Evolutionary conservation across 2,113 vertebrate genomes (phyloP).

Genomic region (Procapra przewalskii): DNA sequence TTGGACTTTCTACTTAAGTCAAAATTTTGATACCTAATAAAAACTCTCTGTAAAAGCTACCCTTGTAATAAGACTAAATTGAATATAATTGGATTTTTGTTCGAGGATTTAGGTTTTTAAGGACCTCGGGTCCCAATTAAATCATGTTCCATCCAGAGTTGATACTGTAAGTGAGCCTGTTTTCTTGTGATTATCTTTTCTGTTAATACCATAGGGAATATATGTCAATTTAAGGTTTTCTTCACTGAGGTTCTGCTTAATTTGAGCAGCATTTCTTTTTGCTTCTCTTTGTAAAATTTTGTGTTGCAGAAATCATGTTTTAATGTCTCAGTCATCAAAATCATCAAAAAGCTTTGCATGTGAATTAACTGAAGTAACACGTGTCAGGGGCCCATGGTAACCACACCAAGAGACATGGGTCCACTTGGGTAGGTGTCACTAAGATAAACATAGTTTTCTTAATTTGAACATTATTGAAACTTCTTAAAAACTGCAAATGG

Average conservation of each 20-base stretch:
- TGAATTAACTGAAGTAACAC: background rate
- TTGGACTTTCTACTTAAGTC: background rate
- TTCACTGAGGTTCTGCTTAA: background rate
- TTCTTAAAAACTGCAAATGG: background rate
- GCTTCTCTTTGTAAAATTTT: background rate
- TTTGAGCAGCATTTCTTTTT: background rate
- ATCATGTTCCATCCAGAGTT: background rate
- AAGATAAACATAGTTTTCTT: background rate
- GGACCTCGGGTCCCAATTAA: background rate
- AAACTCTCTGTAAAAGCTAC: background rate
- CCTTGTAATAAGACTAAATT: background rate
- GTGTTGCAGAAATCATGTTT: background rate
- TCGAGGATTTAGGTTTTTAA: background rate
- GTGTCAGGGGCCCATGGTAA: rapidly evolving
- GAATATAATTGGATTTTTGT: background rate
- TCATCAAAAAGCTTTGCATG: background rate
- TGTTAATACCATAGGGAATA: background rate
- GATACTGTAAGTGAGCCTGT: too few species aligned
- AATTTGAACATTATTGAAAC: background rate
- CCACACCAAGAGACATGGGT: rapidly evolving
- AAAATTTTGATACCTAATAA: background rate
- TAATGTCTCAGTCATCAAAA: background rate
- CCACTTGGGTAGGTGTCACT: too few species aligned
- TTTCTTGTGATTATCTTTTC: background rate
- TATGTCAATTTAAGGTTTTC: background rate